These are phyloP conservation scores for Mylabris sibirica DNA, from an alignment of 2,888 invertebrate species.

Conservation along the genomic window DNA sequence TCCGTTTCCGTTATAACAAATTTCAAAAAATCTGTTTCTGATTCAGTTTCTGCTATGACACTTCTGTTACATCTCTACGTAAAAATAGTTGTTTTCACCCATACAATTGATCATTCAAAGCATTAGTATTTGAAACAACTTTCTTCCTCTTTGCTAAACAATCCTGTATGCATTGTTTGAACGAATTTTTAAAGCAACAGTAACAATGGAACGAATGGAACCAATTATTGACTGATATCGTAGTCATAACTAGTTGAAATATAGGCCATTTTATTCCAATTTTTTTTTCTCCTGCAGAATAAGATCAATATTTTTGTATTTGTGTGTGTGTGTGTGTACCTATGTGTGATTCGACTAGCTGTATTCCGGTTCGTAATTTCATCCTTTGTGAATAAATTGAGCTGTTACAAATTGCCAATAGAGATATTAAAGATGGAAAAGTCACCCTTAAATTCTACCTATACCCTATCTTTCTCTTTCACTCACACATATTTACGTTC, in stretches of 20 bases:
- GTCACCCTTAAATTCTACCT: slow-evolving; percentile 27
- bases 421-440: slow-evolving; percentile 53
- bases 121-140: no score
- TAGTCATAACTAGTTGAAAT: neutral
- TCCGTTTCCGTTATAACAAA: no score
- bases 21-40: no score
- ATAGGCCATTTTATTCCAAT: neutral
- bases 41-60: no score
- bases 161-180: neutral
- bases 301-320: neutral
- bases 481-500: neutral
- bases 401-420: slow-evolving; percentile 51
- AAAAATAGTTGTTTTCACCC: no score
- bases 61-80: no score
- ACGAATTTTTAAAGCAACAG: neutral
- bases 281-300: neutral
- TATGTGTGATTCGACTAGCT: slow-evolving; percentile 13
- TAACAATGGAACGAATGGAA: neutral
- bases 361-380: slow-evolving; percentile 43
- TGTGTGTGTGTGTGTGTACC: neutral
- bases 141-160: no score
- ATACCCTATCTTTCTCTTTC: slow-evolving; percentile 29
- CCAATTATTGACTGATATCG: neutral
- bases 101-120: no score
- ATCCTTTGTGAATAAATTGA: slow-evolving; percentile 49